phyloP scores from a whole-genome alignment of 2,797 vertebrate species.

The Chloroceryle inda region DNA sequence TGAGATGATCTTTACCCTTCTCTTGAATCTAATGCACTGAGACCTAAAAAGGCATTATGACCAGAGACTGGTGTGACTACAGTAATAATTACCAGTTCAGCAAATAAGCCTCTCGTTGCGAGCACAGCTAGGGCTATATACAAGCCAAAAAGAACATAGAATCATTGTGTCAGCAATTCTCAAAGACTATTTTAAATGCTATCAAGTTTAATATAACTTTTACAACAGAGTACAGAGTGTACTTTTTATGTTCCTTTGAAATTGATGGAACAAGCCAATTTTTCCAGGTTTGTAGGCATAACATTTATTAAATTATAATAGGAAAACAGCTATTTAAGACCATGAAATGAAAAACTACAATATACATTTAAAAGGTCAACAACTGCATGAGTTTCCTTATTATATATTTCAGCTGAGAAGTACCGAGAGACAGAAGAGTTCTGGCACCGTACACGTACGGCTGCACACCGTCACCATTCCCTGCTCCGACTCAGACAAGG shows the following conservation, averaged over 20 bases:
- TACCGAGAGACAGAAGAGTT: background rate
- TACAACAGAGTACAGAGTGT: slow-evolving; percentile 47
- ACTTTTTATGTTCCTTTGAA: slow-evolving; percentile 64
- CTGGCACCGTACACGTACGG: background rate
- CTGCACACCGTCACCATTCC: background rate
- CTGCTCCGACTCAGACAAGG: background rate
- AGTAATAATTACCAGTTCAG: slow-evolving; percentile 47
- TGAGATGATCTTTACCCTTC: slow-evolving; percentile 56
- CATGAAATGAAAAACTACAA: slow-evolving; percentile 48
- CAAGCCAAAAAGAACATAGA: slow-evolving; percentile 45
- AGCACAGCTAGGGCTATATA: background rate
- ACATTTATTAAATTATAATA: slow-evolving; percentile 68
- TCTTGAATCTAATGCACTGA: slow-evolving; percentile 12
- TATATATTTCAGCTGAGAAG: slow-evolving; percentile 23
- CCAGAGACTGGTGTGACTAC: slow-evolving; percentile 6
- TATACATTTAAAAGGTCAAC: slow-evolving; percentile 65
- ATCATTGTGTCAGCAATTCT: slow-evolving; percentile 67
- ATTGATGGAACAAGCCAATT: slow-evolving; percentile 67
- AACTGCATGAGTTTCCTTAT: slow-evolving; percentile 28
- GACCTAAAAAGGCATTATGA: background rate
- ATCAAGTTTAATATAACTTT: slow-evolving; percentile 73
- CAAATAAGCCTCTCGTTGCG: slow-evolving; percentile 34
- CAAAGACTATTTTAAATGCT: slow-evolving; percentile 63
- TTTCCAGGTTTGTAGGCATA: slow-evolving; percentile 69
- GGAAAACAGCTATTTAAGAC: slow-evolving; percentile 68